Base-by-base conservation (phyloP, 2,888 invertebrate species). In the Agriopis aurantiaria region DNA sequence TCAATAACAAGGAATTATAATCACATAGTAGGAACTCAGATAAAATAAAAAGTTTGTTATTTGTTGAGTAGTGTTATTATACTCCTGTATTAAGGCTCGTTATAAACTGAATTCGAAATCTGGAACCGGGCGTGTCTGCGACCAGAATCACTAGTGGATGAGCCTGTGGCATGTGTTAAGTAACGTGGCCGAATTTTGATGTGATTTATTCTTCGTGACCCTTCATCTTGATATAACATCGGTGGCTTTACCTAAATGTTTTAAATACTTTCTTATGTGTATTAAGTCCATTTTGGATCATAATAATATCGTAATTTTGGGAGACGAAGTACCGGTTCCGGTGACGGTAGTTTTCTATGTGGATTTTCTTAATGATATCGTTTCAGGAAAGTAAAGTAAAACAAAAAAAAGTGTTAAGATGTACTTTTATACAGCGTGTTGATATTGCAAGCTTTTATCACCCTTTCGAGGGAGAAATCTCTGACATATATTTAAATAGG, bases 401-500 rank as follows among this genome's bases (percentile, higher is more conserved):
- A 75, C 66, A 78, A 68, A 81, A 78, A 62, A 91, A 90, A 89
- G 88, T 86, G 88, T 88, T 87, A 83, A 89, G 90, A 91, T 93
- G 33, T 92, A 92, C 92, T 91, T 92, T 90, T 90, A 84, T 88
- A 86, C 85, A 86, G 81, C 81, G 86, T 91, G 88, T 93, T 93
- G 91, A 92, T 91, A 91, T 88, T 90, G 89, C 83, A 89, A 83
- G 92, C 94, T 93, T 92, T 93, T 93, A 93, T 90, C 92, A 87
- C 89, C 91, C 92, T 89, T 91, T 89, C 88, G 82, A 89, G 88
- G 91, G 88, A 87, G 87, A 91, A 91, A 92, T 89, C 91, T 88
- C 88, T 88, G 89, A 91, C 91, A 92, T 89, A 91, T 91, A 93
- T 93, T 93, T 93, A 92, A 92, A 93, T 91, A 92, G 86, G 88